These are phyloP conservation scores for Leuciscus idus DNA, from an alignment of 2,113 vertebrate genomes.

Conservation along the genomic window DNA sequence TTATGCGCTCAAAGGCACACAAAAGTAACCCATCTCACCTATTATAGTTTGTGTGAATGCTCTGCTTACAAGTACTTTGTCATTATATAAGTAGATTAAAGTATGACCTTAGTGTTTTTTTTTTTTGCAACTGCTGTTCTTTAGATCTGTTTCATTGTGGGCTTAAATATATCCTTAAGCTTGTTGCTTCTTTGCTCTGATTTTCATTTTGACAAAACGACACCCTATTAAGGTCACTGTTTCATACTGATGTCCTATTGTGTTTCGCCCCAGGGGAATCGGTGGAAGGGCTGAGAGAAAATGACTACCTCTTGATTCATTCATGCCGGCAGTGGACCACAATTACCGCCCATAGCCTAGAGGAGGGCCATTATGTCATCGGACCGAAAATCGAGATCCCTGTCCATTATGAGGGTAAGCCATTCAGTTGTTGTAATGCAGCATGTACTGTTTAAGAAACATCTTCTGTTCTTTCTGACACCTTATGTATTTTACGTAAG, in stretches of 20 bases:
- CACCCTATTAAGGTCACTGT: slow-evolving; percentile 1
- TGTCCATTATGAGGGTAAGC: slow-evolving; percentile 96
- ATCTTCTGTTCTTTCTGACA: neutral
- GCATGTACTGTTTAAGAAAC: neutral
- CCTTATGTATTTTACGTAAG: neutral
- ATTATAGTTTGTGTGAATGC: neutral
- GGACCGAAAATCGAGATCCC: slow-evolving; percentile 99
- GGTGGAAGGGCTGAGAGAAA: slow-evolving; percentile 92
- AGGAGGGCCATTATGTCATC: slow-evolving; percentile 98
- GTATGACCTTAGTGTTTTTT: neutral
- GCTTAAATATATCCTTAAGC: neutral
- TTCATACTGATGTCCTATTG: slow-evolving; percentile 54
- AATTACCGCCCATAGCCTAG: slow-evolving; percentile 97
- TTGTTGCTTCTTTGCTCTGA: neutral
- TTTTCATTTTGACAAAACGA: neutral
- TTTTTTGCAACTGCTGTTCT: neutral
- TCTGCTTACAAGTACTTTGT: neutral
- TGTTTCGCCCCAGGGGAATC: slow-evolving; percentile 81
- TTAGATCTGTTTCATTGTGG: neutral
- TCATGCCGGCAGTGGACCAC: slow-evolving; percentile 99
- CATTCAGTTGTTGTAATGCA: neutral
- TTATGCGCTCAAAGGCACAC: neutral
- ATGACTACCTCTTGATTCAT: slow-evolving; percentile 96
- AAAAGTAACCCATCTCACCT: neutral
- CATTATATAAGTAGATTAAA: neutral